phyloP scores from a whole-genome alignment of 2,888 invertebrate species.

The Euplexia lucipara region DNA sequence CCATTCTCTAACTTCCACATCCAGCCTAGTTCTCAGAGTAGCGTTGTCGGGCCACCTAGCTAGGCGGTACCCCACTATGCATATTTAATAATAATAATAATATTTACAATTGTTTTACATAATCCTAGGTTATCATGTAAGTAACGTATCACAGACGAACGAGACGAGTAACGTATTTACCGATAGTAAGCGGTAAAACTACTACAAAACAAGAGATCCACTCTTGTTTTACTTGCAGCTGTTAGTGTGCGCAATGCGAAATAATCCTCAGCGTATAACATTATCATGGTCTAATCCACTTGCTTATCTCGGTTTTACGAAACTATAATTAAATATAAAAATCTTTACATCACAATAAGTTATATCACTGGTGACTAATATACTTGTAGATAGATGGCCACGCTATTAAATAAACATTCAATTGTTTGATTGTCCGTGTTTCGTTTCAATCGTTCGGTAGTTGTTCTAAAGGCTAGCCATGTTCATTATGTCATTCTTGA shows the following conservation, averaged over 20 bases:
- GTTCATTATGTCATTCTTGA: conserved; percentile 49
- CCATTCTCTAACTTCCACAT: too few relatives aligned
- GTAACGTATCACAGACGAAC: too few relatives aligned
- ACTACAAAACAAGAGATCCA: background rate
- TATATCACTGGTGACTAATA: conserved; percentile 71
- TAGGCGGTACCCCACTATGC: too few relatives aligned
- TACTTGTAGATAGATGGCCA: conserved; percentile 50
- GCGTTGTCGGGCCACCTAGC: too few relatives aligned
- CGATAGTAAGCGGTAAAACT: too few relatives aligned
- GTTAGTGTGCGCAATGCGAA: background rate
- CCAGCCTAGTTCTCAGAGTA: too few relatives aligned
- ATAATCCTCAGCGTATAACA: conserved; percentile 18
- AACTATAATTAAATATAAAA: conserved; percentile 56
- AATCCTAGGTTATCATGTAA: too few relatives aligned
- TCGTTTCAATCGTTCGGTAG: conserved; percentile 52
- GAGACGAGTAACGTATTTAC: too few relatives aligned
- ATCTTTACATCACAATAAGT: conserved; percentile 62
- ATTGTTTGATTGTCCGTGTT: conserved; percentile 68
- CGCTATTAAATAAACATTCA: conserved; percentile 71
- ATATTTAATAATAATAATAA: too few relatives aligned
- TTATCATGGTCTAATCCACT: conserved; percentile 38
- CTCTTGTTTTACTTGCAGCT: background rate
- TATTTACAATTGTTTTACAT: too few relatives aligned
- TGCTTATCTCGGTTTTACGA: conserved; percentile 38
- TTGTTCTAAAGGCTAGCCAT: conserved; percentile 56